Base-by-base conservation (phyloP, 2,888 invertebrate species). In the Tribolium freemani region DNA sequence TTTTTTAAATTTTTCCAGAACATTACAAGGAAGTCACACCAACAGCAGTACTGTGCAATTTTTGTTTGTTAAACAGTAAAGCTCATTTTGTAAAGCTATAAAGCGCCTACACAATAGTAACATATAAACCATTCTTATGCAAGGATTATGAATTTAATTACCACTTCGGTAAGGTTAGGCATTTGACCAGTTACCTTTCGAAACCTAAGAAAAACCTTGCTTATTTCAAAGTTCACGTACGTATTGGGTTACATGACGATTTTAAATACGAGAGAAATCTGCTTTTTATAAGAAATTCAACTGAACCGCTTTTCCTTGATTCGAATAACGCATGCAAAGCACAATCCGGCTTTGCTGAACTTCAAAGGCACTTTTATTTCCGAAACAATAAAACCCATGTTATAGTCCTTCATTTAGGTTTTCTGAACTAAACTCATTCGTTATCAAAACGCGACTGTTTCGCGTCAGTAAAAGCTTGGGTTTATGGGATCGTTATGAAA, bases 381-480 rank as follows among this genome's bases (percentile, higher is more conserved):
- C 30, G 56, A 56, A 54, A 58, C 16, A 16, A 58, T 44, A 58
- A 44, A 44, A 20, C 44, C 10, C 21, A 60, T 21, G 26, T 48
- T 26, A 45, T n/a, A 21, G 46, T 11, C 26, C 48, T 50, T 46
- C 10, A 53, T 61, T 63, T 50, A 31, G 31, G 6, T 63, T 63
- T 63, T 50, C 63, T 26, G 10, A 21, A 5, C 46, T 11, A 21
- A 60, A 20, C 60, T 48, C 48, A 30, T 61, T 48, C 9, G 48
- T 63, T 63, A 63, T 63, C 50, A 63, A 46, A 48, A 48, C 48
- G 48, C 63, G 63, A 63, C 50, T 38, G 63, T 51, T 61, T 60
- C 60, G 46, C 6, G 60, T 13, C 61, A 31, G 31, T 61, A 60
- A 60, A 61, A 61, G 48, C 48, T 61, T 48, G 11, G 21, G 51